phyloP scores from a whole-genome alignment of 2,888 invertebrate species.

The Eupithecia centaureata region DNA sequence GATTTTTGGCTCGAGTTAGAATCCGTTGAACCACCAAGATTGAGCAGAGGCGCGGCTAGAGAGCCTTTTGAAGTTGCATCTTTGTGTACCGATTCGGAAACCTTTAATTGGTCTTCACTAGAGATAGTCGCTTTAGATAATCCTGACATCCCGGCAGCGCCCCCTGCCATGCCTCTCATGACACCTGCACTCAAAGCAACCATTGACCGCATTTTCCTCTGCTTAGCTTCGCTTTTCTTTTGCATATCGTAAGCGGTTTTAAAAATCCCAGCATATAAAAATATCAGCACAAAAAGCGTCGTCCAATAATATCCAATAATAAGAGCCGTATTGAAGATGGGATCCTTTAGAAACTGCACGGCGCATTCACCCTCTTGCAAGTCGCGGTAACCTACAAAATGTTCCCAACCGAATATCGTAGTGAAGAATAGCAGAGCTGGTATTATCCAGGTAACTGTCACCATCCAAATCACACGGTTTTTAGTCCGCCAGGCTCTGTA shows the following conservation, averaged over 20 bases:
- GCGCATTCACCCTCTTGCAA: conserved; percentile 94
- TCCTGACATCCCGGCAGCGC: conserved; percentile 93
- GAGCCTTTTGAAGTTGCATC: conserved; percentile 72
- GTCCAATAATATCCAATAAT: conserved; percentile 99
- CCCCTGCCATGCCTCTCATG: conserved; percentile 95
- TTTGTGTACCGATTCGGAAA: conserved; percentile 69
- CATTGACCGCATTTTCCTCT: conserved; percentile 97
- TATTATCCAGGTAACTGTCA: conserved; percentile 98
- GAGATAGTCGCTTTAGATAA: conserved; percentile 90
- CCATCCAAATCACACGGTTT: conserved; percentile 96
- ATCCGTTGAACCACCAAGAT: conserved; percentile 80
- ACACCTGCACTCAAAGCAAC: conserved; percentile 95
- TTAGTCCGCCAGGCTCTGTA: conserved; percentile 99
- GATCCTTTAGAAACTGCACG: conserved; percentile 98
- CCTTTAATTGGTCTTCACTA: conserved; percentile 88
- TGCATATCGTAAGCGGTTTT: conserved; percentile 99
- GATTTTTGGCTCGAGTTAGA: conserved; percentile 86
- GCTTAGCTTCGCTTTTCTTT: conserved; percentile 97
- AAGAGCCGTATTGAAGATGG: conserved; percentile 97
- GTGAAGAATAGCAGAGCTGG: conserved; percentile 98
- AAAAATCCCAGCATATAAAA: conserved; percentile 98
- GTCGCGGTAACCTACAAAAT: conserved; percentile 96
- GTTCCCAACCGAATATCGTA: conserved; percentile 99
- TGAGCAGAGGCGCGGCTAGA: conserved; percentile 70
- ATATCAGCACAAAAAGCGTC: conserved; percentile 96